Evolutionary conservation across 2,113 vertebrate genomes (phyloP), one percentile per base, ranked within the genome.

Genomic region (Colossoma macropomum): DNA sequence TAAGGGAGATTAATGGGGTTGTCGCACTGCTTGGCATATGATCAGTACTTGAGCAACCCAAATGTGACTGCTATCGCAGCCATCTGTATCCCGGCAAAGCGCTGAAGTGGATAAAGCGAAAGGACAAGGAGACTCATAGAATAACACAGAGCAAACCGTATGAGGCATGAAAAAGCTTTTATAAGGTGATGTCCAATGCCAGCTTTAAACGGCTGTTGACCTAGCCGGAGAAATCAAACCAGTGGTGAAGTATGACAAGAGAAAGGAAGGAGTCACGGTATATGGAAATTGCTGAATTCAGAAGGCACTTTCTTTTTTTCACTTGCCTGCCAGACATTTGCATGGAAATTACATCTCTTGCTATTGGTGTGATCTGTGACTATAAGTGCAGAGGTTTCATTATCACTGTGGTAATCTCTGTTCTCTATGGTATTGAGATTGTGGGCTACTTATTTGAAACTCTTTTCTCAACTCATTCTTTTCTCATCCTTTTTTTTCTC

Each of bases 1-100:
- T 95, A 95, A 95, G 94, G 89, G 92, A 95, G 93, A 95, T 95
- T 94, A 95, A 95, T 95, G 92, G 91, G 91, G 91, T 94, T 94
- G 92, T 95, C 93, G 90, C 88, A 90, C 87, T 75, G 88, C 91
- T 90, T 95, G 93, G 93, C 92, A 89, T 91, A 89, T 84, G 87
- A 94, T 93, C 92, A 92, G 91, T 88, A 91, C 90, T 89, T 81
- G 88, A 92, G 92, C 91, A 92, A 91, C 90, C 89, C 91, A 91
- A 94, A 94, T 94, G 91, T 92, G 92, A 92, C 90, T 90, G 89
- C 92, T 93, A 95, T 95, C 93, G 90, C 88, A 90, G 89, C 89
- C 93, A 94, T 95, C 93, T 93, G 93, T 90, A 92, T 92, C 88
- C 87, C 84, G 86, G 89, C 80, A 28, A 90, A 89, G 91, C 88